Evolutionary conservation across 1,140 invertebrate genomes (phyloP), one percentile per base, ranked within the genome.

Genomic region (Temnothorax curvispinosus): DNA sequence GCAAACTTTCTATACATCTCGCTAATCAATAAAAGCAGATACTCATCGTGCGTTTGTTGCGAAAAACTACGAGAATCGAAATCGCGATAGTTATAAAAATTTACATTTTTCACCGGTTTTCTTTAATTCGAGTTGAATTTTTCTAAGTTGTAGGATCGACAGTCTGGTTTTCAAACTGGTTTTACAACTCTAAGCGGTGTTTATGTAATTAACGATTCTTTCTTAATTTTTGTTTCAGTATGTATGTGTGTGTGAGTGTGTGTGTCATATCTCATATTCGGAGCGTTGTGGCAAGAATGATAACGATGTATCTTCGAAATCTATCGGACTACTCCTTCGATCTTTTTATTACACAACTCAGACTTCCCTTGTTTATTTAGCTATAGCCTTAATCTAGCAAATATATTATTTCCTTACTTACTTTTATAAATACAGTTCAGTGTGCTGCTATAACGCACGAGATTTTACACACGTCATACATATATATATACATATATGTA

Each of bases 351-450:
- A 75, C 80, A 74, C 54, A 84, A 84, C 11, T 84, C 67, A 84
- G 80, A 84, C 54, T 84, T 75, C 27, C 69, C 41, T 84, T 32
- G 54, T 35, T 84, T 60, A 50, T 41, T 74, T 60, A 84, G 38
- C 32, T 80, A 8, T 52, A 60, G 9, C 8, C 54, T 84, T 84
- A 81, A 47, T 18, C 21, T 62, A 87, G 54, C 15, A 88, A 89
- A 91, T 90, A 90, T 91, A 90, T 93, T 91, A 91, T 91, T 87
- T 91, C 92, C 86, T 93, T 90, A 90, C 65, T 87, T 86, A 77
- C 88, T 91, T 92, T 90, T 93, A 90, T 91, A 91, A 91, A 91
- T 91, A 91, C 90, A 91, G 85, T 89, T 72, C 69, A 56, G 41
- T 58, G 52, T 67, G 75, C 32, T 78, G 62, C 52, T 86, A 69